Evolutionary conservation across 1,140 invertebrate genomes (phyloP).

Genomic region (Diachasmimorpha longicaudata): DNA sequence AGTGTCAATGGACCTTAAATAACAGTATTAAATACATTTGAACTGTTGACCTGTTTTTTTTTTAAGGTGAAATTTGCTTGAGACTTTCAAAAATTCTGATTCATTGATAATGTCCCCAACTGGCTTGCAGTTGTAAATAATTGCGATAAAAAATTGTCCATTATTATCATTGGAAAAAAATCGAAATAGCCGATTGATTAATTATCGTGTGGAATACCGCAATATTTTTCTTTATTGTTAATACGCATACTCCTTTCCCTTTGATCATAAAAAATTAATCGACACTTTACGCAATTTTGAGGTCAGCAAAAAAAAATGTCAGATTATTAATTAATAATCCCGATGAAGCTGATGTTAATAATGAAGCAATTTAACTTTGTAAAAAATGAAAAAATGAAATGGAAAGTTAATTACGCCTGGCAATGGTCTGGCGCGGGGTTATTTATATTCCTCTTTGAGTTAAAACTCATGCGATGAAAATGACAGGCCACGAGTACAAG

Average conservation of each 20-base stretch:
- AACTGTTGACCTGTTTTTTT: too few species aligned
- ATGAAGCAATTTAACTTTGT: background rate
- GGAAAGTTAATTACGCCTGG: background rate
- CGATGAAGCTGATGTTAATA: background rate
- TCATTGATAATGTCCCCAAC: too few species aligned
- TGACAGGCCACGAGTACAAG: background rate
- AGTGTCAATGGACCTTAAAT: too few species aligned
- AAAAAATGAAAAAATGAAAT: background rate
- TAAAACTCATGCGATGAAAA: conserved; percentile 2
- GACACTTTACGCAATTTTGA: background rate
- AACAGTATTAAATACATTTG: too few species aligned
- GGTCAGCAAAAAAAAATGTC: background rate
- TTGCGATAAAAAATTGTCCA: too few species aligned
- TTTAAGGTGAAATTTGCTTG: too few species aligned
- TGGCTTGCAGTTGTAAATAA: too few species aligned
- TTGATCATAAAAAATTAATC: background rate
- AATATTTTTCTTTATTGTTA: too few species aligned
- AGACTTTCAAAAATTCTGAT: too few species aligned
- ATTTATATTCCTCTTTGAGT: background rate
- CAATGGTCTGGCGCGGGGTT: background rate
- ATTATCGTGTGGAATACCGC: background rate
- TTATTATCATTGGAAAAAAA: background rate
- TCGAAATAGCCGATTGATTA: background rate
- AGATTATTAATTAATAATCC: background rate
- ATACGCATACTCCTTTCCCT: background rate